A percentile compares a stretch with the other conserved stretches of the same genome.
These are phyloP conservation scores for Yponomeuta plumbellus DNA, from an alignment of 2,888 invertebrate species.

Conservation along the genomic window DNA sequence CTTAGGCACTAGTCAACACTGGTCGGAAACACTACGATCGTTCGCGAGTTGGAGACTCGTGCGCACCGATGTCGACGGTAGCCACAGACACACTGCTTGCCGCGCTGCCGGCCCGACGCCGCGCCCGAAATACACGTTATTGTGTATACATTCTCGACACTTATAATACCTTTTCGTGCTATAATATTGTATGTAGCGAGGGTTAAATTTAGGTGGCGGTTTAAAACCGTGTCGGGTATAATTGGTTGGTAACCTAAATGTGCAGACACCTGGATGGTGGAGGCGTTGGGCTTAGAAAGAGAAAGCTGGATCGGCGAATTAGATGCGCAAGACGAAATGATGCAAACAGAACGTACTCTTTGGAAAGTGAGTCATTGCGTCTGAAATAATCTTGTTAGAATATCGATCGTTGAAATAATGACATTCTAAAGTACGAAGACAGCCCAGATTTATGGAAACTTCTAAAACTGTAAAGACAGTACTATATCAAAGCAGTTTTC, in stretches of 20 bases:
- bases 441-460: too few relatives aligned
- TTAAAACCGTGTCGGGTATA: neutral
- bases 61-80: conserved; percentile 43
- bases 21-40: conserved; percentile 31
- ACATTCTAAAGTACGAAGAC: too few relatives aligned
- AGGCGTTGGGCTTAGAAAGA: neutral
- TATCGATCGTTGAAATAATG: too few relatives aligned
- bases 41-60: conserved; percentile 34
- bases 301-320: too few relatives aligned
- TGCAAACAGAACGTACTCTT: too few relatives aligned
- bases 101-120: conserved; percentile 32
- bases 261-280: neutral
- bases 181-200: conserved; percentile 47
- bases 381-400: too few relatives aligned
- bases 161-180: conserved; percentile 61
- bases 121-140: conserved; percentile 67
- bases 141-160: conserved; percentile 66
- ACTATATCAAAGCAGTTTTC: too few relatives aligned
- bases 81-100: conserved; percentile 50
- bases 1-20: conserved; percentile 28
- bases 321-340: too few relatives aligned
- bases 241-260: conserved; percentile 34
- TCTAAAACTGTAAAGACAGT: too few relatives aligned
- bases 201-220: neutral
- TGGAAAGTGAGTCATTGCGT: too few relatives aligned